phyloP scores from a whole-genome alignment of 2,888 invertebrate genomes.

The Philopedon plagiatum region DNA sequence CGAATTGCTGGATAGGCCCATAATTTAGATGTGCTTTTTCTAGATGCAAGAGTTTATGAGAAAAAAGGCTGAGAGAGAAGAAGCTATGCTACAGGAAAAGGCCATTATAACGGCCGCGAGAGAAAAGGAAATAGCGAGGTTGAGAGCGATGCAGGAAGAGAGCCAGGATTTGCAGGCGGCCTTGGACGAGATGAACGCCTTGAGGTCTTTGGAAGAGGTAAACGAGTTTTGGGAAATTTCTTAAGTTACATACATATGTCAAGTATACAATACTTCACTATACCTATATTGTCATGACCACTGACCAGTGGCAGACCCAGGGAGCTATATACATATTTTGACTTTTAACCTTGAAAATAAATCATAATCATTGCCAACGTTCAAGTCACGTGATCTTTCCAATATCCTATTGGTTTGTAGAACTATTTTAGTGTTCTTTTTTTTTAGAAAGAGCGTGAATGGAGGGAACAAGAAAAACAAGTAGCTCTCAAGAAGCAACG shows the following conservation, averaged over 20 bases:
- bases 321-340: too few species aligned
- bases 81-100: slow-evolving; percentile 71
- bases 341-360: too few species aligned
- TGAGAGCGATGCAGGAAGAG: slow-evolving; percentile 71
- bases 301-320: too few species aligned
- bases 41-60: slow-evolving; percentile 76
- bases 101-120: slow-evolving; percentile 73
- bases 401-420: not conserved
- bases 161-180: slow-evolving; percentile 69
- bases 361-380: too few species aligned
- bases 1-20: not conserved
- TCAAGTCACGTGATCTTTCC: too few species aligned
- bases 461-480: slow-evolving; percentile 77
- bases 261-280: too few species aligned
- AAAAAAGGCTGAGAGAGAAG: slow-evolving; percentile 75
- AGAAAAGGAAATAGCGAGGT: slow-evolving; percentile 74
- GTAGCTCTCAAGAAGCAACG: slow-evolving; percentile 73
- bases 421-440: not conserved
- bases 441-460: slow-evolving; percentile 76
- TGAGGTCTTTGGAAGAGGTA: slow-evolving; percentile 72
- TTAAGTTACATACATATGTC: not conserved
- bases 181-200: slow-evolving; percentile 71
- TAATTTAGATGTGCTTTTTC: not conserved
- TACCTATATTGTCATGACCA: too few species aligned
- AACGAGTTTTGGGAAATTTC: not conserved